Evolutionary conservation across 2,113 vertebrate genomes (phyloP).

Genomic region (Silurus asotus): DNA sequence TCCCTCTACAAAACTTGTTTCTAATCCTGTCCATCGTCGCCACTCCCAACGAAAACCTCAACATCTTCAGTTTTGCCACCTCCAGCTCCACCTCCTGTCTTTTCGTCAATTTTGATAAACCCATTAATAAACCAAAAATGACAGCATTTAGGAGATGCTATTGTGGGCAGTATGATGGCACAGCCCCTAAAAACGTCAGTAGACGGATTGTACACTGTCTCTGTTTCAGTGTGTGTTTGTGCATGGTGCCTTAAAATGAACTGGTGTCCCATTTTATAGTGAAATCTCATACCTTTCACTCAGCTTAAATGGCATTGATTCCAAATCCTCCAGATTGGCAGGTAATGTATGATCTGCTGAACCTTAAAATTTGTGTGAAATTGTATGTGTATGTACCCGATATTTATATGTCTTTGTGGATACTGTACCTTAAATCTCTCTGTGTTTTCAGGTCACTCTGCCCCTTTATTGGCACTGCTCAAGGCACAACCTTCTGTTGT

Average conservation of each 20-base stretch:
- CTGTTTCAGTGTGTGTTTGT: background rate
- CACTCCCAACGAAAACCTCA: too few species aligned
- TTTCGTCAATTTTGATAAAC: background rate
- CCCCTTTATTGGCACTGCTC: background rate
- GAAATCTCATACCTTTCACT: background rate
- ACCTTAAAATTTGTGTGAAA: background rate
- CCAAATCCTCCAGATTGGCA: background rate
- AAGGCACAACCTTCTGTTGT: background rate
- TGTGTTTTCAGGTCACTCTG: background rate
- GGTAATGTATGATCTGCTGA: background rate
- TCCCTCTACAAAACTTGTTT: too few species aligned
- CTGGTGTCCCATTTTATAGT: background rate
- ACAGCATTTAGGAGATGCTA: background rate
- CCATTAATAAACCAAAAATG: background rate
- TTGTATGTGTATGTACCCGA: background rate
- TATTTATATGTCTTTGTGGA: background rate
- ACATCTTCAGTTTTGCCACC: too few species aligned
- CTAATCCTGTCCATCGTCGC: too few species aligned
- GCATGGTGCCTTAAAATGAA: background rate
- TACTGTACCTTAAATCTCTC: conserved; percentile 25
- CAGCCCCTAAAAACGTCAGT: background rate
- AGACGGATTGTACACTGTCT: background rate
- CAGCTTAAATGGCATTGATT: background rate
- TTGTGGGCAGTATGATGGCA: background rate
- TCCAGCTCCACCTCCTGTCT: too few species aligned